A percentile compares a stretch with the other conserved stretches of the same genome.
Evolutionary conservation across 2,888 invertebrate species (phyloP).

Genomic region (Lamproptera curius): DNA sequence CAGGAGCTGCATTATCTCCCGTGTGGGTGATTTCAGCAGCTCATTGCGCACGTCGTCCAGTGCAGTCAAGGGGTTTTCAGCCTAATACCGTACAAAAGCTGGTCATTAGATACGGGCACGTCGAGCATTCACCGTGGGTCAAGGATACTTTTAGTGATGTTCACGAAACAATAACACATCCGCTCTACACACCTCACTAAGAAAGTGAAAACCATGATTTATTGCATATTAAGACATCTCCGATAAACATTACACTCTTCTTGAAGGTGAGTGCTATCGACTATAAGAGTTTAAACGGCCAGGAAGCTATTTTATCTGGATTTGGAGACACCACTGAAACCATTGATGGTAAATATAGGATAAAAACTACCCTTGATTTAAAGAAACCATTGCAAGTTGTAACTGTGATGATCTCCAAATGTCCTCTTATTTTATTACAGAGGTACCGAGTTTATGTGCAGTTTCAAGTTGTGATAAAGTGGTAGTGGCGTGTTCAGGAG

Average conservation of each 20-base stretch:
- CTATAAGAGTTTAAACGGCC: conserved; percentile 4
- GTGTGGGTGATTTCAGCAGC: conserved; percentile 7
- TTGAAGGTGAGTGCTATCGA: conserved; percentile 12
- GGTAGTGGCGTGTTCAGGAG: conserved; percentile 1
- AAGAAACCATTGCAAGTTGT: conserved; percentile 12
- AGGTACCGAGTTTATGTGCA: background rate
- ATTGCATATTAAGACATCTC: background rate
- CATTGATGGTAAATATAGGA: background rate
- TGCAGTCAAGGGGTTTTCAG: background rate
- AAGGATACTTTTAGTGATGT: conserved; percentile 10
- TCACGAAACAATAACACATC: background rate
- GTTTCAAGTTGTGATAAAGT: conserved; percentile 2
- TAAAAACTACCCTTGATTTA: background rate
- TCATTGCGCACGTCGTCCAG: background rate
- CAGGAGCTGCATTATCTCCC: background rate
- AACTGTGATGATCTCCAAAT: conserved; percentile 4
- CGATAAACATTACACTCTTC: conserved; percentile 4
- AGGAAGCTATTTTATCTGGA: conserved; percentile 9
- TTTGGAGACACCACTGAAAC: conserved; percentile 1
- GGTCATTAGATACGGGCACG: conserved; percentile 6
- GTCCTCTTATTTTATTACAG: background rate
- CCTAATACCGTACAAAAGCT: conserved; percentile 1
- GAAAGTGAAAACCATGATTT: background rate
- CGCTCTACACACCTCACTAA: background rate
- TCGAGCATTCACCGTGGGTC: background rate